Evolutionary conservation across 2,888 invertebrate species (phyloP).

Genomic region (Loripinus fragilis): DNA sequence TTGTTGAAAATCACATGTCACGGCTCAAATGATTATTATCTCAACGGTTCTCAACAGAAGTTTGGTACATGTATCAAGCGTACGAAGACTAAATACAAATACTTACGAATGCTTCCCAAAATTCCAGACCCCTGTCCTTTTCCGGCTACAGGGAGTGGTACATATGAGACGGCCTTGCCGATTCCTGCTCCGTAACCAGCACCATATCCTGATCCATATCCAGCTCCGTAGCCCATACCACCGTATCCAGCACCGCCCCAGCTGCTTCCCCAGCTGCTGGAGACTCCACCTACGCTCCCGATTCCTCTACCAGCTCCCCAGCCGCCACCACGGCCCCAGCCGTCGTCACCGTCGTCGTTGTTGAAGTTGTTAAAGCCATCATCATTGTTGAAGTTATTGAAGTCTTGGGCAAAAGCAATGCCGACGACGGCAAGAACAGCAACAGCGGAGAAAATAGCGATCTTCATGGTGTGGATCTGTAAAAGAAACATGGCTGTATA

Average conservation of each 20-base stretch:
- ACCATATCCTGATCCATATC: neutral
- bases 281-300: neutral
- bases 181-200: no score
- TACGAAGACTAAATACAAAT: no score
- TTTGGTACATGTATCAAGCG: no score
- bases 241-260: neutral
- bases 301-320: neutral
- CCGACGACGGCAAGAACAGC: neutral
- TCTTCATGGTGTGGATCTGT: neutral
- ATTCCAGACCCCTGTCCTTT: no score
- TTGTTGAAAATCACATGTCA: no score
- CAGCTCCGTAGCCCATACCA: neutral
- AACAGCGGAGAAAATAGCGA: neutral
- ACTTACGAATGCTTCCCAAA: no score
- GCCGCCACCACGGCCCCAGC: neutral
- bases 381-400: no score
- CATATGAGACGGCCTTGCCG: neutral
- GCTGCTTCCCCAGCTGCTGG: neutral
- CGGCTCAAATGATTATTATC: no score
- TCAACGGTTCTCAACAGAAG: no score
- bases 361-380: neutral
- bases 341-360: neutral
- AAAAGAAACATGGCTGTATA: no score
- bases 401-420: neutral
- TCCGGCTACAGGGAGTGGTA: neutral